Evolutionary conservation across 2,888 invertebrate species (phyloP).

Genomic region (Polietes domitor): DNA sequence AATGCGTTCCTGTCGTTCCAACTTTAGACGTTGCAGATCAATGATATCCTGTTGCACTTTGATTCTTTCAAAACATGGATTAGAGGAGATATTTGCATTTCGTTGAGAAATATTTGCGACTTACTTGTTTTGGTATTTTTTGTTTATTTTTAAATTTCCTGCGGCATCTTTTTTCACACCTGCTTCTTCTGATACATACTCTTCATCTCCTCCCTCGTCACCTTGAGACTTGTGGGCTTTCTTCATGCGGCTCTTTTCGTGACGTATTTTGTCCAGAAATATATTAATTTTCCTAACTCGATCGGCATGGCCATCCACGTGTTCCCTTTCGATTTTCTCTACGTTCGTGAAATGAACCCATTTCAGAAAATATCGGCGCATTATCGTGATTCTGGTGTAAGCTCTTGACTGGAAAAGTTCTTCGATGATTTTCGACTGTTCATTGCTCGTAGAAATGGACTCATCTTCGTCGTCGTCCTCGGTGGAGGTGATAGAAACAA

Average conservation of each 20-base stretch:
- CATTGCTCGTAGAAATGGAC: slow-evolving; percentile 68
- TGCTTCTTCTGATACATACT: not conserved
- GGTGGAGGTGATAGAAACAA: not conserved
- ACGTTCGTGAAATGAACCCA: slow-evolving; percentile 80
- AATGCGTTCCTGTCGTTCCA: slow-evolving; percentile 87
- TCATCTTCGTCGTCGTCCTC: slow-evolving; percentile 40
- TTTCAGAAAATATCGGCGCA: slow-evolving; percentile 77
- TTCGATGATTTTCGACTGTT: slow-evolving; percentile 76
- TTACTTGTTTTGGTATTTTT: slow-evolving; percentile 80
- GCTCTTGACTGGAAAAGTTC: slow-evolving; percentile 73
- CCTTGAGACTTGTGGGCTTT: slow-evolving; percentile 36
- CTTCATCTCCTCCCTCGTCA: slow-evolving; percentile 26
- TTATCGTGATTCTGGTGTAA: slow-evolving; percentile 66
- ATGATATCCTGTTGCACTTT: slow-evolving; percentile 88
- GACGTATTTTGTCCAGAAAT: slow-evolving; percentile 78
- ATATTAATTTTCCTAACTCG: slow-evolving; percentile 78
- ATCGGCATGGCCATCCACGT: slow-evolving; percentile 70
- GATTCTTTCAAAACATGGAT: slow-evolving; percentile 81
- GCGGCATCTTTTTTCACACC: slow-evolving; percentile 7
- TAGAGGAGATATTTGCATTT: not conserved
- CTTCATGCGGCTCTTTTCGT: slow-evolving; percentile 73
- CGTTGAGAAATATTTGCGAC: slow-evolving; percentile 32
- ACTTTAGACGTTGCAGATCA: slow-evolving; percentile 86
- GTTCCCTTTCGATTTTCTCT: slow-evolving; percentile 77
- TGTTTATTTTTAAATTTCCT: slow-evolving; percentile 69